A percentile compares a stretch with the other conserved stretches of the same genome.
Evolutionary conservation across 35 echinoderm and acorn worm genomes (phyloP).

Genomic region (Anneissia japonica): DNA sequence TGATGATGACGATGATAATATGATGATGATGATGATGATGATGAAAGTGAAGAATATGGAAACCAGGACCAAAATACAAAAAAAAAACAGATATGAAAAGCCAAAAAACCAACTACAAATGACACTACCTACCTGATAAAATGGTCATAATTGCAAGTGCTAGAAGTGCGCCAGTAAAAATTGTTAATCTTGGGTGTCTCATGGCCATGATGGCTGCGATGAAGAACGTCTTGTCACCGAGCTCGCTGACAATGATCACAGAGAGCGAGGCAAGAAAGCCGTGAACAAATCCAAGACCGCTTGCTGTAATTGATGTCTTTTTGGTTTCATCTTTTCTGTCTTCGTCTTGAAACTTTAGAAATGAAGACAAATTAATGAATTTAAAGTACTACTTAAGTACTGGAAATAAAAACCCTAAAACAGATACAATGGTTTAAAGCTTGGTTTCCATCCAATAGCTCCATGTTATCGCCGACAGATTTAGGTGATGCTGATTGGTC

Average conservation of each 20-base stretch:
- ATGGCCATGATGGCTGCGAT: conserved; percentile 99
- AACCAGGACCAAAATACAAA: no score
- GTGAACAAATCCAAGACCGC: conserved; percentile 67
- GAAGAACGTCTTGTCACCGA: conserved; percentile 94
- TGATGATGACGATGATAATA: no score
- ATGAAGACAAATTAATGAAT: not conserved
- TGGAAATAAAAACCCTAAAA: not conserved
- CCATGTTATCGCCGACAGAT: no score
- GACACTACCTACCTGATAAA: conserved; percentile 84
- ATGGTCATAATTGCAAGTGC: conserved; percentile 87
- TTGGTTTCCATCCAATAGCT: no score
- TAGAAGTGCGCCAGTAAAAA: conserved; percentile 71
- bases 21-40: no score
- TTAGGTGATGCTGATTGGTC: no score
- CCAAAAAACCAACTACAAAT: no score
- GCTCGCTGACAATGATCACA: conserved; percentile 94
- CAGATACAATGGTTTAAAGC: no score
- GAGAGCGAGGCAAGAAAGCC: conserved; percentile 90
- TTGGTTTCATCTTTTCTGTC: not conserved
- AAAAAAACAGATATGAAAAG: no score
- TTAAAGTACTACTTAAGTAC: not conserved
- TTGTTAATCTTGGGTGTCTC: conserved; percentile 76
- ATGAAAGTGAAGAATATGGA: no score
- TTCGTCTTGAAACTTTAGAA: not conserved
- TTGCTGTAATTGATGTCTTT: not conserved